These are phyloP conservation scores for Brachypteracias leptosomus DNA, from an alignment of 2,113 vertebrate species.

Conservation along the genomic window DNA sequence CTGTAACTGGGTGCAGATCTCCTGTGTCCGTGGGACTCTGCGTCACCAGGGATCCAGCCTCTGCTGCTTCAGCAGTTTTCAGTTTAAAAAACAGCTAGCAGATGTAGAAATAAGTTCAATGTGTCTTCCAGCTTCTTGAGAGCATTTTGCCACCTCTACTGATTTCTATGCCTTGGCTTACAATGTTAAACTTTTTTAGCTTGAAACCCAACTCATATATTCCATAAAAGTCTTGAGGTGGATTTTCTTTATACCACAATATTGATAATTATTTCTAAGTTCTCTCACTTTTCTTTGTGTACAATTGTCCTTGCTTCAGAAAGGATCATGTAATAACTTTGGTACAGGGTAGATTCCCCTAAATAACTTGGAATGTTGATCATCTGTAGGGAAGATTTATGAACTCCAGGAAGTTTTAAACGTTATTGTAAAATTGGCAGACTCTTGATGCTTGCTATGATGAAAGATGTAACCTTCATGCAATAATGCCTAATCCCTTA, in stretches of 20 bases:
- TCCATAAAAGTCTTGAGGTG: background rate
- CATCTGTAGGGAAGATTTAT: background rate
- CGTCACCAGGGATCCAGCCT: background rate
- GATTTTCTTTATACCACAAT: background rate
- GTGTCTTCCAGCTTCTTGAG: background rate
- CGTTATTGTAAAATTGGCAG: background rate
- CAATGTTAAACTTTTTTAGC: background rate
- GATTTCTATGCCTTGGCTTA: background rate
- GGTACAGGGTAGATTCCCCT: rapidly evolving
- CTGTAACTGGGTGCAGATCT: background rate
- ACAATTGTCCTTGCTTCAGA: background rate
- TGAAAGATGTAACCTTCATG: background rate
- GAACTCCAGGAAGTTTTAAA: background rate
- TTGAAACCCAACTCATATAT: background rate
- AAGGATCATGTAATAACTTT: background rate
- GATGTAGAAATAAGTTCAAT: background rate
- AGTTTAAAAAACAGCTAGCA: background rate
- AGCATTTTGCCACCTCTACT: background rate
- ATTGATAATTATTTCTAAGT: background rate
- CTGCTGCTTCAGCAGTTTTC: background rate
- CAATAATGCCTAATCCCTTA: background rate
- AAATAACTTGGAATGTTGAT: background rate
- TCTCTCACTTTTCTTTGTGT: background rate
- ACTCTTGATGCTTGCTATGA: background rate
- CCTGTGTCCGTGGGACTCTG: background rate